Conservation (phyloP, 1,140 invertebrate genomes). For the Laupala kohalensis region DNA sequence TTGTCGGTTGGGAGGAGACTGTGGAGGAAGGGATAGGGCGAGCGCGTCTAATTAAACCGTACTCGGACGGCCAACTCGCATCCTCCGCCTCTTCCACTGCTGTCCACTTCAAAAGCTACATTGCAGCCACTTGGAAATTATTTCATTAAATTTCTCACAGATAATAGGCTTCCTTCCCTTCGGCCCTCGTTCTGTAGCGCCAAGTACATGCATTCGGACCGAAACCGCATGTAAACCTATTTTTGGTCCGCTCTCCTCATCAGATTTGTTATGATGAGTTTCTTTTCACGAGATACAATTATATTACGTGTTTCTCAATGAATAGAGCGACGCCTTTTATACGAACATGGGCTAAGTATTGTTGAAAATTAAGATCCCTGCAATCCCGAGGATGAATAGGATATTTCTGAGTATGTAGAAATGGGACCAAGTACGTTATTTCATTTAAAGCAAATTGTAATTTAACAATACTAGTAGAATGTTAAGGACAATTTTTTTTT, state of each 20-base stretch:
- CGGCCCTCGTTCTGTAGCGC: too few species aligned
- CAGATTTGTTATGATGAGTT: not conserved
- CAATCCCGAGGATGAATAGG: too few species aligned
- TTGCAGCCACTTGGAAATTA: not conserved
- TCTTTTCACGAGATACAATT: not conserved
- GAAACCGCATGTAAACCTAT: not conserved
- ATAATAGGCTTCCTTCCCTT: not conserved
- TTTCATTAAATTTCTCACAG: not conserved
- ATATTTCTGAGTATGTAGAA: too few species aligned
- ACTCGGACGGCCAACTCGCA: not conserved
- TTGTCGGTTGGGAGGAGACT: not conserved
- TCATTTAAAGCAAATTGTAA: too few species aligned
- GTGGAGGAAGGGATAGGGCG: too few species aligned
- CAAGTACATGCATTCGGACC: not conserved
- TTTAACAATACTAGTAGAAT: too few species aligned
- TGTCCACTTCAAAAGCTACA: not conserved
- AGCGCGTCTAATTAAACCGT: not conserved
- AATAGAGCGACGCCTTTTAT: too few species aligned
- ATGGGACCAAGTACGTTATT: too few species aligned
- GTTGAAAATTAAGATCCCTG: too few species aligned
- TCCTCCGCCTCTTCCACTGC: too few species aligned
- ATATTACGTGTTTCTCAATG: not conserved
- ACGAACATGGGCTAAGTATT: too few species aligned
- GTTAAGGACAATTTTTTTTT: too few species aligned
- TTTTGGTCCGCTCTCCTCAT: not conserved